These are phyloP conservation scores for Coranthus polyacanthus DNA, from an alignment of 2,797 vertebrate species.

Conservation along the genomic window DNA sequence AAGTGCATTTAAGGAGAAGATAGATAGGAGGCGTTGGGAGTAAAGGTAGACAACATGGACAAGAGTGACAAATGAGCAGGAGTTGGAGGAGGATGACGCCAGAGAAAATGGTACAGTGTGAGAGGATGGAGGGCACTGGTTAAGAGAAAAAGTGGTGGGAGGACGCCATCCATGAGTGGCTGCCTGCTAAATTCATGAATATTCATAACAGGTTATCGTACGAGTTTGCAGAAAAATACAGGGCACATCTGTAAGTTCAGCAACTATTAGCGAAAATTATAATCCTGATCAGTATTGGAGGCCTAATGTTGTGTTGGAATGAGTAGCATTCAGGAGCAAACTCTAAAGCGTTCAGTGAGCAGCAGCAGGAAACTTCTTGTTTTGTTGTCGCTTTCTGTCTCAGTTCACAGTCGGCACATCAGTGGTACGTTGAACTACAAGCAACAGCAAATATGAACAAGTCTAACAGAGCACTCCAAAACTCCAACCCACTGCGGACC, in stretches of 20 bases:
- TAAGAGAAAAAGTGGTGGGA: slow-evolving; percentile 26
- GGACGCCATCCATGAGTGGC: slow-evolving; percentile 6
- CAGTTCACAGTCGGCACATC: slow-evolving; percentile 2
- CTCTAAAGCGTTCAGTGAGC: slow-evolving; percentile 13
- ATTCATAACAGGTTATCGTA: slow-evolving; percentile 40
- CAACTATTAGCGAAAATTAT: not conserved
- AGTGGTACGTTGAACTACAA: slow-evolving; percentile 11
- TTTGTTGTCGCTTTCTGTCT: slow-evolving; percentile 16
- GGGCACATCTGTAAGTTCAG: slow-evolving; percentile 20
- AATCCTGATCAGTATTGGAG: not conserved
- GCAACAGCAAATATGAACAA: slow-evolving; percentile 6
- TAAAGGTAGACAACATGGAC: slow-evolving; percentile 20
- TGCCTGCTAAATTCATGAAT: slow-evolving; percentile 27
- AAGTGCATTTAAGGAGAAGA: slow-evolving; percentile 17
- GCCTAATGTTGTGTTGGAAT: slow-evolving; percentile 1
- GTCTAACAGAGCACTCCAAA: not conserved
- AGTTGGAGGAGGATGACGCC: slow-evolving; percentile 20
- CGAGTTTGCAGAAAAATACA: slow-evolving; percentile 20
- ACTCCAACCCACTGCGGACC: slow-evolving; percentile 5
- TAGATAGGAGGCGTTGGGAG: not conserved
- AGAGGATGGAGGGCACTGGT: slow-evolving; percentile 23
- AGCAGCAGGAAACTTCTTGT: slow-evolving; percentile 8
- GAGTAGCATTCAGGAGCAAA: slow-evolving; percentile 9
- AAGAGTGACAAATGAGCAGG: slow-evolving; percentile 43
- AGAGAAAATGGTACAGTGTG: slow-evolving; percentile 19